Conservation (phyloP, 2,113 vertebrate genomes). For the Gallinago jamesoni region DNA sequence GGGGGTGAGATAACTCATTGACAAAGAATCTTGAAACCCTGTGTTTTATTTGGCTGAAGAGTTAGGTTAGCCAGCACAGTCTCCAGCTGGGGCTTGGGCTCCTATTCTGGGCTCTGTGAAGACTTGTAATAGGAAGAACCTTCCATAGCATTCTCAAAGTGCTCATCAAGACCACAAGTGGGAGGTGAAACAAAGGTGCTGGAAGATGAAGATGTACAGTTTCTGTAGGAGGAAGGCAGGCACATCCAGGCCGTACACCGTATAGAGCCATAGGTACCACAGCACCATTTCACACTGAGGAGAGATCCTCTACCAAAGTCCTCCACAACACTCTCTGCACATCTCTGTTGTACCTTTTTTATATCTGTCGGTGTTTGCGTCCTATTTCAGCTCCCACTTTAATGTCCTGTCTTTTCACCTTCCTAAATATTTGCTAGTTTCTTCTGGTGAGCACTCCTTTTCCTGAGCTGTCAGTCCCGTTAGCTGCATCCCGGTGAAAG, state of each 20-base stretch:
- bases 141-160: neutral
- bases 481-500: neutral
- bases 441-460: neutral
- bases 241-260: neutral
- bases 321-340: neutral
- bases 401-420: neutral
- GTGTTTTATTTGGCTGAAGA: neutral
- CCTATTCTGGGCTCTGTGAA: neutral
- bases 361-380: neutral
- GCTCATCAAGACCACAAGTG: neutral
- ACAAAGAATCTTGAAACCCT: neutral
- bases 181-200: neutral
- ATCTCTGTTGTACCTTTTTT: neutral
- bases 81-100: neutral
- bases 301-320: neutral
- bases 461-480: neutral
- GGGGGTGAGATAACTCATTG: neutral
- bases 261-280: neutral
- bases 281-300: neutral
- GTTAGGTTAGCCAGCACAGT: neutral
- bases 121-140: neutral
- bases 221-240: neutral
- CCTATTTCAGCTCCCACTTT: neutral
- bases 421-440: neutral
- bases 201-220: neutral